Evolutionary conservation across 2,797 vertebrate genomes (phyloP), one percentile per base, ranked within the genome.

Genomic region (Microctenopoma stevenorrisi): DNA sequence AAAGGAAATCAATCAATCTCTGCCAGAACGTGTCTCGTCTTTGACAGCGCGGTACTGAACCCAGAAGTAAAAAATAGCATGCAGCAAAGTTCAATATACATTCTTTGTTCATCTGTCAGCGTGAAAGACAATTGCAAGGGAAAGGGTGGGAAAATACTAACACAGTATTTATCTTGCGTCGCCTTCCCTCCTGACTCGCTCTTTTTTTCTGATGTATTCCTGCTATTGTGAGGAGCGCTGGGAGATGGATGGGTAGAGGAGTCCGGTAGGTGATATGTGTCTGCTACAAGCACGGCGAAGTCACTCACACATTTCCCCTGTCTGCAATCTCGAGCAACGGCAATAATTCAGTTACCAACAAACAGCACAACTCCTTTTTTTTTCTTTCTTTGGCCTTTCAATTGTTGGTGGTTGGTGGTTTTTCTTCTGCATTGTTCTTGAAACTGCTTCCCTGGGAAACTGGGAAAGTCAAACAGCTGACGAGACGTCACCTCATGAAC

Each of bases 61-160:
- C 82, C 74, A 76, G 68, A 76, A 87, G 85, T 86, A 86, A 91
- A 88, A 92, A 86, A 92, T 87, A 86, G 86, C 86, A 79, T 9
- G 68, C 89, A 80, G 82, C 79, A 90, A 88, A 92, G 91, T 93
- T 94, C 90, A 93, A 89, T 92, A 93, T 90, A 83, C 85, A 89
- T 84, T 63, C 81, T 93, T 93, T 94, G 92, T 94, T 93, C 92
- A 92, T 90, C 87, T 91, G 92, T 93, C 92, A 93, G 68, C 40
- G 65, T 61, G 80, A 78, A 68, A 90, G 88, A 93, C 91, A 91
- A 91, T 88, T 79, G 79, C 84, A 79, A 69, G 46, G 46, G 81
- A 84, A 74, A 72, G 76, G 80, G 84, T 74, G 83, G 69, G 75
- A 76, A 82, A 86, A 84, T 78, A 79, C 88, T 81, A 89, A 88